Evolutionary conservation across 2,113 vertebrate species (phyloP).

Genomic region (Loxodonta africana): DNA sequence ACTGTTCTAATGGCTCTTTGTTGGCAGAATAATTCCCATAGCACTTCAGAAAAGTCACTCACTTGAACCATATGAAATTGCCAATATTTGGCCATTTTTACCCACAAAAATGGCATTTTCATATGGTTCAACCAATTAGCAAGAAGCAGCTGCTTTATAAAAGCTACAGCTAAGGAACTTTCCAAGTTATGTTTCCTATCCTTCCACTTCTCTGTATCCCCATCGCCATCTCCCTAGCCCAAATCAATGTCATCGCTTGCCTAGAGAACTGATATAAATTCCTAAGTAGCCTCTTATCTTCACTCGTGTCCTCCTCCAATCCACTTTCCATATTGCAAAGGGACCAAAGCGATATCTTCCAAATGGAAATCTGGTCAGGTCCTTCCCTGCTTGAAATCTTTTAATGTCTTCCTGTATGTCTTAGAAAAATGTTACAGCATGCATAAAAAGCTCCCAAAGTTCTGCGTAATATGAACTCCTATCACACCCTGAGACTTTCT

Average conservation of each 20-base stretch:
- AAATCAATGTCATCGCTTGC: neutral
- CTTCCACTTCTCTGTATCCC: neutral
- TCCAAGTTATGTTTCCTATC: conserved; percentile 3
- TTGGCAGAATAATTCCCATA: neutral
- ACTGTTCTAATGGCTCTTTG: neutral
- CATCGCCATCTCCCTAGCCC: neutral
- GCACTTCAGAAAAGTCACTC: neutral
- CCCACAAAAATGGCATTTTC: neutral
- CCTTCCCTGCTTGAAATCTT: neutral
- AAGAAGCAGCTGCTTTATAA: neutral
- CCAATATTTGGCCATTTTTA: neutral
- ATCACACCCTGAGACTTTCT: neutral
- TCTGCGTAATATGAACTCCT: neutral
- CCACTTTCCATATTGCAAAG: neutral
- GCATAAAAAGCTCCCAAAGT: neutral
- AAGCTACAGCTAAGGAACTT: neutral
- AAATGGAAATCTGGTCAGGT: neutral
- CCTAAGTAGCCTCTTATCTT: neutral
- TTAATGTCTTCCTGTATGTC: neutral
- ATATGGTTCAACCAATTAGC: conserved; percentile 35
- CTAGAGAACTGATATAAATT: neutral
- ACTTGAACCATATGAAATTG: neutral
- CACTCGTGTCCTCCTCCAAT: neutral
- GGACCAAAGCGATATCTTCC: neutral
- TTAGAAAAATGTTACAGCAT: conserved; percentile 6